A percentile compares a stretch with the other conserved stretches of the same genome.
Conservation (phyloP, 2,888 invertebrate species). For the Willowsia nigromaculata region DNA sequence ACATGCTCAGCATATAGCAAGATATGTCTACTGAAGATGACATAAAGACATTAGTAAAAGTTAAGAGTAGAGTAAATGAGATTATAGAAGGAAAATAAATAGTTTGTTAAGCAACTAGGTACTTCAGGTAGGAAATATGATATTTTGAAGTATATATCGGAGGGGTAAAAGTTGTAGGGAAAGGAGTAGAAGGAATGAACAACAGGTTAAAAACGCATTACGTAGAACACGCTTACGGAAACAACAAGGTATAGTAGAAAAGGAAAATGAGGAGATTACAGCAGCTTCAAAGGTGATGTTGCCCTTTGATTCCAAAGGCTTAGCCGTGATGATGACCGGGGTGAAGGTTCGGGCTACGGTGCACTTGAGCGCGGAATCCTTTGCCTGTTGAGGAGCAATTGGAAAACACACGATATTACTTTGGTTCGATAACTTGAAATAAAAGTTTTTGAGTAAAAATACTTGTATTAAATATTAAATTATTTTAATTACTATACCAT, state of each 20-base stretch:
- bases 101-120: background rate
- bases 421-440: too few relatives aligned
- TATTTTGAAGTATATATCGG: background rate
- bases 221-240: conserved; percentile 8
- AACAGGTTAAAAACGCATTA: background rate
- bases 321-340: conserved; percentile 37
- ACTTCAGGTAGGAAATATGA: background rate
- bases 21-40: background rate
- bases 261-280: background rate
- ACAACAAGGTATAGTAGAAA: conserved; percentile 19
- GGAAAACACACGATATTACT: too few relatives aligned
- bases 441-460: background rate
- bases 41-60: background rate
- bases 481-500: background rate
- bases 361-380: conserved; percentile 71
- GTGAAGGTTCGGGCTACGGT: conserved; percentile 66
- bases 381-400: conserved; percentile 21
- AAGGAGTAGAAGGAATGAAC: background rate
- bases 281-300: background rate
- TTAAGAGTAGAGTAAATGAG: background rate
- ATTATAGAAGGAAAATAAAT: conserved; percentile 5
- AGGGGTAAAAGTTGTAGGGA: background rate
- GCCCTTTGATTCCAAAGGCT: background rate
- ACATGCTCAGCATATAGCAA: background rate
- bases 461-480: background rate